Conservation (phyloP, 2,113 vertebrate genomes). For the Odontesthes bonariensis region DNA sequence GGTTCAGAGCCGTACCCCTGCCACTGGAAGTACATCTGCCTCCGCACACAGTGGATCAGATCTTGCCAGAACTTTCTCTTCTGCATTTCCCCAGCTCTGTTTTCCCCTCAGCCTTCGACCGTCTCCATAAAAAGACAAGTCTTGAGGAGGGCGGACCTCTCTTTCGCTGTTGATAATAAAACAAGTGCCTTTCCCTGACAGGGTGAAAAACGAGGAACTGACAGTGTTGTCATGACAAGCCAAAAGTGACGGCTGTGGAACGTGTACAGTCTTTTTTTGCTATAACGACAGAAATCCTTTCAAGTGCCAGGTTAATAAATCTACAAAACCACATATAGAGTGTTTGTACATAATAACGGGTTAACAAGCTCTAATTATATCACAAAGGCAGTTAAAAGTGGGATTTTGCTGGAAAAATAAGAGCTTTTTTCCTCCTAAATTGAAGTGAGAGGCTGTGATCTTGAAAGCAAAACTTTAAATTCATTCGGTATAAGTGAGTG, state of each 20-base stretch:
- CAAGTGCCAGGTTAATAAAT: constrained; percentile 8
- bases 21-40: constrained; percentile 35
- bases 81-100: constrained; percentile 40
- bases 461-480: not conserved
- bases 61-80: constrained; percentile 57
- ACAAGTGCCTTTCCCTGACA: constrained; percentile 62
- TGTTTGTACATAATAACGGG: not conserved
- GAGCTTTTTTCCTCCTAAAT: not conserved
- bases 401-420: not conserved
- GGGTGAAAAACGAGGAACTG: constrained; percentile 42
- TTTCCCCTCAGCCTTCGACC: constrained; percentile 35
- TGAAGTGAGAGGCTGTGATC: not conserved
- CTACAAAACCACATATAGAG: not conserved
- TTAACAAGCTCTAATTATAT: too few relatives aligned
- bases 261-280: not conserved
- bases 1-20: constrained; percentile 16
- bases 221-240: constrained; percentile 56
- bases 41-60: constrained; percentile 35
- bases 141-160: constrained; percentile 62
- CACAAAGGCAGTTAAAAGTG: not conserved
- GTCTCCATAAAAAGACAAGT: constrained; percentile 80
- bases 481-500: constrained; percentile 1
- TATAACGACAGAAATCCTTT: not conserved
- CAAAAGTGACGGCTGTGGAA: constrained; percentile 48
- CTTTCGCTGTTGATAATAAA: constrained; percentile 73